phyloP scores from a whole-genome alignment of 2,797 vertebrate species.

The Petrocephalus schoutedeni region DNA sequence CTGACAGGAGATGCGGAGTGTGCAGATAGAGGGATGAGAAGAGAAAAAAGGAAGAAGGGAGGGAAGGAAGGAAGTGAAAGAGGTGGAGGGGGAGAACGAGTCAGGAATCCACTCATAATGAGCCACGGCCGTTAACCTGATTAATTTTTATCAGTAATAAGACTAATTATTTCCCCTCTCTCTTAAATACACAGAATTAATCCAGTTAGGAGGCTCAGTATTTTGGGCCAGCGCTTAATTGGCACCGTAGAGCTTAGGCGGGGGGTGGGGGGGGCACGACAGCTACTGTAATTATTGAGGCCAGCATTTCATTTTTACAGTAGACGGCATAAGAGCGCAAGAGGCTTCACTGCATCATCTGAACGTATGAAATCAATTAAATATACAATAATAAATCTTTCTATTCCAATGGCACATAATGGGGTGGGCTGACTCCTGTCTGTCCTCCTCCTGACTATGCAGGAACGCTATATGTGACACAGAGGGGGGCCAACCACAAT shows the following conservation, averaged over 20 bases:
- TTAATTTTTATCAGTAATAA: conserved; percentile 62
- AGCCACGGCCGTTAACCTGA: conserved; percentile 50
- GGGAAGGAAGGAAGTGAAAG: conserved; percentile 17
- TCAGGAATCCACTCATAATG: conserved; percentile 50
- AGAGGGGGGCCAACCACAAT: neutral
- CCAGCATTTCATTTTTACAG: conserved; percentile 40
- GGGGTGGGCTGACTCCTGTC: conserved; percentile 25
- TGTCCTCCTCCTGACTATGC: neutral
- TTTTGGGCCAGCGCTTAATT: conserved; percentile 46
- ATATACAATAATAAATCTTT: conserved; percentile 43
- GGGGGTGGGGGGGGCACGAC: conserved; percentile 1
- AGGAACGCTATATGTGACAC: neutral
- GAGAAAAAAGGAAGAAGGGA: neutral
- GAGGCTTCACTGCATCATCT: conserved; percentile 41
- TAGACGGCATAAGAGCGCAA: conserved; percentile 33
- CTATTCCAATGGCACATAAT: conserved; percentile 39
- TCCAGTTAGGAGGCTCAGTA: conserved; percentile 58
- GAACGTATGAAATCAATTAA: conserved; percentile 53
- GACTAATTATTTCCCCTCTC: conserved; percentile 64
- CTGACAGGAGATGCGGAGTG: no score
- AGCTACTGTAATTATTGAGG: conserved; percentile 44
- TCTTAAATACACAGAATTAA: conserved; percentile 58
- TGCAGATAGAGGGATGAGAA: neutral
- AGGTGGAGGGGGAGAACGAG: neutral
- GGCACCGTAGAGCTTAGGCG: conserved; percentile 32